Evolutionary conservation across 2,888 invertebrate species (phyloP).

Genomic region (Chrysomela aeneicollis): DNA sequence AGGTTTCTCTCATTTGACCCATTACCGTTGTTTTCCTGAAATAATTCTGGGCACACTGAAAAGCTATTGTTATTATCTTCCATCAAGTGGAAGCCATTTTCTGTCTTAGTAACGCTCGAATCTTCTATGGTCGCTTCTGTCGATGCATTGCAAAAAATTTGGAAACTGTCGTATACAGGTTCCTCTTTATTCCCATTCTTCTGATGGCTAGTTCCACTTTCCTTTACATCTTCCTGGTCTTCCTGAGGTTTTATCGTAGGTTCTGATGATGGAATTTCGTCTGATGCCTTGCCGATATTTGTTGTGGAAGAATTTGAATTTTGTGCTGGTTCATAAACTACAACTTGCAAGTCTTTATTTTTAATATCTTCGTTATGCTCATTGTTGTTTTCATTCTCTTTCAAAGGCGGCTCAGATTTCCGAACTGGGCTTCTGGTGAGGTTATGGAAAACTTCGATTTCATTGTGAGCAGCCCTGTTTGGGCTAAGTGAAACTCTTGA

Average conservation of each 20-base stretch:
- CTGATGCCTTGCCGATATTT: neutral
- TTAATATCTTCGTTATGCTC: neutral
- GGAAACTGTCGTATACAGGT: constrained; percentile 24
- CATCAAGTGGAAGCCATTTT: neutral
- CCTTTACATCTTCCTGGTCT: neutral
- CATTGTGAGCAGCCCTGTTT: constrained; percentile 64
- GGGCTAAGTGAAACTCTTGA: constrained; percentile 55
- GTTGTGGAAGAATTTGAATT: neutral
- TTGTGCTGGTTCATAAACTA: neutral
- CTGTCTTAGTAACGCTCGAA: neutral
- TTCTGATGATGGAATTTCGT: neutral
- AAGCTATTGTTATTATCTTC: neutral
- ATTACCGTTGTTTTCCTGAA: neutral
- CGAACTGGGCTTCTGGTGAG: constrained; percentile 69
- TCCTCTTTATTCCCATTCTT: neutral
- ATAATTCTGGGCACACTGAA: neutral
- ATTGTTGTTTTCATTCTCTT: neutral
- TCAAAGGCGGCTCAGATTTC: neutral
- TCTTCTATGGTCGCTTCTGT: neutral
- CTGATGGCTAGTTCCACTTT: neutral
- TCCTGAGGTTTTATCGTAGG: neutral
- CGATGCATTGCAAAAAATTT: constrained; percentile 12
- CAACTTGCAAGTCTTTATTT: neutral
- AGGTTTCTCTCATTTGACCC: neutral
- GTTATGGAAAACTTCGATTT: constrained; percentile 74